Conservation (phyloP, 2,888 invertebrate genomes). For the Cosmia trapezina region DNA sequence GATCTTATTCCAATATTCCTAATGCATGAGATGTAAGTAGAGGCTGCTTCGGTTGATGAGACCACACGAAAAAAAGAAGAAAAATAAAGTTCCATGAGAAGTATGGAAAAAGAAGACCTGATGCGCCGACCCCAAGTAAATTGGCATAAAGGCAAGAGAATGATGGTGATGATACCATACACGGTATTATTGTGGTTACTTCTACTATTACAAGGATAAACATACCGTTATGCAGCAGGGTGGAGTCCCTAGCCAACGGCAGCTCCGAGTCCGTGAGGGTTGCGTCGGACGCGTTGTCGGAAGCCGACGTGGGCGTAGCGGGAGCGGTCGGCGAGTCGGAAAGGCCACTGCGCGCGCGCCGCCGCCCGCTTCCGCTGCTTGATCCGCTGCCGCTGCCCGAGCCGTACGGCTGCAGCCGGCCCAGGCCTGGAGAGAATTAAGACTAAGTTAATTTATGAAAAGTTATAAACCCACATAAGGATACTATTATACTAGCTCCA, state of each 20-base stretch:
- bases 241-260: slow-evolving; percentile 95
- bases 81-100: not conserved
- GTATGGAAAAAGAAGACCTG: not conserved
- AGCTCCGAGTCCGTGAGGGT: slow-evolving; percentile 96
- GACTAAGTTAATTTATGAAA: slow-evolving; percentile 12
- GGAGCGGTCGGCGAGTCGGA: slow-evolving; percentile 94
- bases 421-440: slow-evolving; percentile 91
- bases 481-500: not conserved
- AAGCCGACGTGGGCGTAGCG: slow-evolving; percentile 91
- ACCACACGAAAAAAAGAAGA: no score
- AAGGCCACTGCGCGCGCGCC: slow-evolving; percentile 91
- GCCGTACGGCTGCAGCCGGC: slow-evolving; percentile 96
- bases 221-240: slow-evolving; percentile 96
- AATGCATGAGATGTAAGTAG: no score
- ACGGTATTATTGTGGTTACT: not conserved
- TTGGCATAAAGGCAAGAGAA: not conserved
- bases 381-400: slow-evolving; percentile 94
- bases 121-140: no score
- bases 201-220: not conserved
- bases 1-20: not conserved
- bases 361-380: slow-evolving; percentile 91
- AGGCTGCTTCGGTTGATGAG: no score
- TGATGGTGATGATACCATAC: not conserved
- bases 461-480: not conserved
- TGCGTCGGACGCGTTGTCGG: slow-evolving; percentile 96